These are phyloP conservation scores for Podargus strigoides DNA, from an alignment of 2,797 vertebrate species.

Conservation along the genomic window DNA sequence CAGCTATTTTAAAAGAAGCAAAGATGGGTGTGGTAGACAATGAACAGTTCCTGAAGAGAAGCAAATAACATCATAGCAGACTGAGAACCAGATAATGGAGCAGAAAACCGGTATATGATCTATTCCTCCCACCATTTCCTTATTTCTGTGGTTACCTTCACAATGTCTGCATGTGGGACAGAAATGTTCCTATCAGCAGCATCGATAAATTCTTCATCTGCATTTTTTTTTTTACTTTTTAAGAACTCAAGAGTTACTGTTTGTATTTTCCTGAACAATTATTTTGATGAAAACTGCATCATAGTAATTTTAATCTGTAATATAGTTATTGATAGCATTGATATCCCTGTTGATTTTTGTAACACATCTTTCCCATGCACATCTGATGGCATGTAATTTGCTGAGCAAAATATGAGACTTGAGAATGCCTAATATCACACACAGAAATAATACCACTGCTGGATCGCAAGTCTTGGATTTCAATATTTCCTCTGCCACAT, in stretches of 20 bases:
- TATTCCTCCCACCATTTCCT: neutral
- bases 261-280: neutral
- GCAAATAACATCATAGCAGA: neutral
- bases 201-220: neutral
- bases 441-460: neutral
- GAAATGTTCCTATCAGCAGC: neutral
- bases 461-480: neutral
- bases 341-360: constrained; percentile 32
- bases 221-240: neutral
- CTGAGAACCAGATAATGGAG: neutral
- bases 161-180: neutral
- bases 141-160: neutral
- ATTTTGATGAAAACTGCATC: constrained; percentile 48
- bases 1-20: neutral
- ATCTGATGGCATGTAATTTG: constrained; percentile 21
- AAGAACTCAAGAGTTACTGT: neutral
- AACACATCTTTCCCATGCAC: constrained; percentile 35
- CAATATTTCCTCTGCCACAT: neutral
- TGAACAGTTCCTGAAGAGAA: neutral
- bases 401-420: constrained; percentile 28
- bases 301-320: neutral
- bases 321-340: constrained; percentile 12
- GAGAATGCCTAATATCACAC: neutral
- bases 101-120: neutral
- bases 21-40: neutral